Conservation (phyloP, 2,888 invertebrate species). For the Cybosia mesomella region DNA sequence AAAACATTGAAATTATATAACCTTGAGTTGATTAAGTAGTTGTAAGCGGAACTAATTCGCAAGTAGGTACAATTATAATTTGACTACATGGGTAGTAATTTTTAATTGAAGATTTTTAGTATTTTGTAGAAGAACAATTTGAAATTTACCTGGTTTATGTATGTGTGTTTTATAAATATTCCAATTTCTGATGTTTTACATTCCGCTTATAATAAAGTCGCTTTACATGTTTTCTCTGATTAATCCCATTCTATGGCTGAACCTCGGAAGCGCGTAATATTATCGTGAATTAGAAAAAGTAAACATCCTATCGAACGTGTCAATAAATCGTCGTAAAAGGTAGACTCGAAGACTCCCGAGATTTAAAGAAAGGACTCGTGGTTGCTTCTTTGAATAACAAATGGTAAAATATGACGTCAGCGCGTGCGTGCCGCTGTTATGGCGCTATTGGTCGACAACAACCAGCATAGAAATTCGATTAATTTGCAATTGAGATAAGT, state of each 20-base stretch:
- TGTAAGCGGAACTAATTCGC: conserved; percentile 70
- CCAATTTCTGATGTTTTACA: conserved; percentile 63
- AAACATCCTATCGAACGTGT: conserved; percentile 51
- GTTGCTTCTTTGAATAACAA: conserved; percentile 78
- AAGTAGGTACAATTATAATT: conserved; percentile 64
- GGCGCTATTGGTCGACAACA: conserved; percentile 54
- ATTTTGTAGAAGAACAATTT: conserved; percentile 67
- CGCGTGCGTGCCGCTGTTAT: conserved; percentile 61
- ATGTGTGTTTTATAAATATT: conserved; percentile 66
- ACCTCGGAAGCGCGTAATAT: conserved; percentile 61
- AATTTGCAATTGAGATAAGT: conserved; percentile 85
- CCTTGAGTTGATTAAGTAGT: conserved; percentile 73
- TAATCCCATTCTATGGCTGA: conserved; percentile 78
- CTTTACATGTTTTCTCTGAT: conserved; percentile 76
- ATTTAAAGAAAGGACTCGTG: conserved; percentile 67
- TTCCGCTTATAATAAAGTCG: conserved; percentile 79
- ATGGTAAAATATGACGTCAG: conserved; percentile 53
- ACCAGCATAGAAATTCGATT: conserved; percentile 79
- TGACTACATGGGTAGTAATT: conserved; percentile 70
- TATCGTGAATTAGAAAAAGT: conserved; percentile 42
- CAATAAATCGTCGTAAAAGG: conserved; percentile 58
- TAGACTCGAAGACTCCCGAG: conserved; percentile 58
- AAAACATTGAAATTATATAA: conserved; percentile 59
- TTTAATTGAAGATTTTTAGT: conserved; percentile 58
- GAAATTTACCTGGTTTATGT: conserved; percentile 52